These are phyloP conservation scores for Zaprionus ornatus DNA, from an alignment of 1,140 invertebrate genomes.

Conservation along the genomic window DNA sequence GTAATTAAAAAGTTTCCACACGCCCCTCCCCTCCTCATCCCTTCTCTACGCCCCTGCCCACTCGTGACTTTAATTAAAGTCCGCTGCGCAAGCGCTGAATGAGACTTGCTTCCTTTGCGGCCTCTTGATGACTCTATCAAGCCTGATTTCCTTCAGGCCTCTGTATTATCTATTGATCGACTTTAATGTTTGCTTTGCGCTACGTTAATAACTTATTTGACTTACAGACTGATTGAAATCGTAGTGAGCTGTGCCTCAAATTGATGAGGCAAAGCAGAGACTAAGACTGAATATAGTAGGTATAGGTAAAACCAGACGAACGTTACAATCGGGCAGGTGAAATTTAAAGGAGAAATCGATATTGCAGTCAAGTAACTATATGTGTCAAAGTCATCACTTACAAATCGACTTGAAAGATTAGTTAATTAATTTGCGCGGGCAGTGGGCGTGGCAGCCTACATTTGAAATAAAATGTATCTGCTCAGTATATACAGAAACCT, in stretches of 20 bases:
- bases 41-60: neutral
- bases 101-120: neutral
- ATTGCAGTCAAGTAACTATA: too few relatives aligned
- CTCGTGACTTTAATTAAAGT: slow-evolving; percentile 72
- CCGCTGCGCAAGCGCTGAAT: slow-evolving; percentile 27
- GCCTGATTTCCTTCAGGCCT: neutral
- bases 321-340: too few relatives aligned
- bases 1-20: slow-evolving; percentile 49
- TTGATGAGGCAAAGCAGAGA: neutral
- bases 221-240: slow-evolving; percentile 1
- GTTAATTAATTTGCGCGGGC: too few relatives aligned
- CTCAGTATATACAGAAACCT: too few relatives aligned
- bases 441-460: too few relatives aligned
- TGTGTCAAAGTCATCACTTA: too few relatives aligned
- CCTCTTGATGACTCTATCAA: slow-evolving; percentile 42
- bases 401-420: too few relatives aligned
- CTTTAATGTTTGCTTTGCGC: slow-evolving; percentile 44
- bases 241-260: neutral
- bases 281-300: neutral
- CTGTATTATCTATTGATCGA: slow-evolving; percentile 28
- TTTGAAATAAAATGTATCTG: too few relatives aligned
- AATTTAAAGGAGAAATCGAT: too few relatives aligned
- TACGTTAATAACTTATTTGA: slow-evolving; percentile 42
- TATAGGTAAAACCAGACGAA: neutral
- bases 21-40: neutral